Evolutionary conservation across 2,797 vertebrate species (phyloP), one percentile per base, ranked within the genome.

Genomic region (Leptoclinus maculatus): DNA sequence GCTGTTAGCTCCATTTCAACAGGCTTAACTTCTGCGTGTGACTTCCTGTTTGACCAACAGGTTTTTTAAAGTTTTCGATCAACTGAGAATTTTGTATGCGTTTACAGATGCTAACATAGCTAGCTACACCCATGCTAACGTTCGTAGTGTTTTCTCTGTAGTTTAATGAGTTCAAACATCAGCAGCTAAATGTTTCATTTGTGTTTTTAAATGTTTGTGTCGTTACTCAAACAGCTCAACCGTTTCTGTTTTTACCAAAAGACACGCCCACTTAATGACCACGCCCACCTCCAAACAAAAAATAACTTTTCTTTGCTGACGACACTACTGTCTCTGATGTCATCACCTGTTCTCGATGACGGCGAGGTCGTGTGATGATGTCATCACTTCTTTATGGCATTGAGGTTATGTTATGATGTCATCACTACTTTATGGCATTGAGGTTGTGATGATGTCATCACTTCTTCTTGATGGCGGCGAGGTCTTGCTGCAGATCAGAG

Each of bases 401-500:
- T 2, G 3, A 19, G 38, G 27, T 56, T 0, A 14, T 43, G 11
- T 2, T 21, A 67, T 51, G 60, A 70, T 38, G 12, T 62, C 9
- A 10, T 87, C 84, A 95, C 91, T 97, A 98, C 92, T 95, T 98
- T 91, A 97, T 98, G 92, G 34, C 29, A 29, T 29, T 29, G 5
- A 58, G n/a, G 51, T 21, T 0, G n/a, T 47, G 27, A 65, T 53
- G 62, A 71, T 25, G 13, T 59, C 10, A 4, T 88, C 84, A 95
- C 91, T 97, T 99, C 92, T 95, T 98, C 92, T 97, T 98, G 92
- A 99, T 90, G 77, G 90, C 80, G 16, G 93, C 86, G 10, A 99
- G 95, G 87, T 99, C 97, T 83, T 96, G 96, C 82, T 97, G 96
- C 89, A 99, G 94, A 66, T 99, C 97, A 0, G 77, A 94, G 91